Evolutionary conservation across 2,888 invertebrate species (phyloP).

Genomic region (Diarsia rubi): DNA sequence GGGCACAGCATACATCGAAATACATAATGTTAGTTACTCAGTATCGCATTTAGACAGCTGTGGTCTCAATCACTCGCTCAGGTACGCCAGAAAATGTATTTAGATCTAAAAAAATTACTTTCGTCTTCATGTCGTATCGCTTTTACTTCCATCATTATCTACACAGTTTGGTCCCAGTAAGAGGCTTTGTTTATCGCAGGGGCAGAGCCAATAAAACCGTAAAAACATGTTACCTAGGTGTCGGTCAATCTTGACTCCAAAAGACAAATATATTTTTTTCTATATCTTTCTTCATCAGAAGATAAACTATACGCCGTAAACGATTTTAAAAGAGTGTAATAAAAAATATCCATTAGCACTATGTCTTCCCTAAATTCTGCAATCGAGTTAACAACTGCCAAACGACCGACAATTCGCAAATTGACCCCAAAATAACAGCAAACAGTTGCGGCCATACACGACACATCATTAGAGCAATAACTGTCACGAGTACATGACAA

Average conservation of each 20-base stretch:
- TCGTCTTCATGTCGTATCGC: no score
- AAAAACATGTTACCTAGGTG: no score
- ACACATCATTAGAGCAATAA: conserved; percentile 31
- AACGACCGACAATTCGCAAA: background rate
- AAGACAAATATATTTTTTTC: no score
- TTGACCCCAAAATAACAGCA: conserved; percentile 30
- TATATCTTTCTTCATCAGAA: no score
- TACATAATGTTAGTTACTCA: background rate
- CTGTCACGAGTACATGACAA: conserved; percentile 26
- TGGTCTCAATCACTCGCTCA: no score
- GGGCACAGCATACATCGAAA: no score
- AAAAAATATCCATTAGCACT: background rate
- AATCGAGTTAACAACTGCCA: background rate
- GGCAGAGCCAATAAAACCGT: no score
- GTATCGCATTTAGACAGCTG: background rate
- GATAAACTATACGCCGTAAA: background rate
- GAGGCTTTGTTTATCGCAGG: no score
- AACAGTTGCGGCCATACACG: conserved; percentile 20
- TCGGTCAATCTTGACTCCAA: no score
- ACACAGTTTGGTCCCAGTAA: no score
- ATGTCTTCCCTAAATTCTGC: background rate
- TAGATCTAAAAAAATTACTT: no score
- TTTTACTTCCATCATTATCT: no score
- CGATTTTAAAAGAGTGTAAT: background rate
- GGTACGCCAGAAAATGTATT: background rate